phyloP scores from a whole-genome alignment of 2,113 vertebrate genomes.

The Kryptolebias marmoratus region DNA sequence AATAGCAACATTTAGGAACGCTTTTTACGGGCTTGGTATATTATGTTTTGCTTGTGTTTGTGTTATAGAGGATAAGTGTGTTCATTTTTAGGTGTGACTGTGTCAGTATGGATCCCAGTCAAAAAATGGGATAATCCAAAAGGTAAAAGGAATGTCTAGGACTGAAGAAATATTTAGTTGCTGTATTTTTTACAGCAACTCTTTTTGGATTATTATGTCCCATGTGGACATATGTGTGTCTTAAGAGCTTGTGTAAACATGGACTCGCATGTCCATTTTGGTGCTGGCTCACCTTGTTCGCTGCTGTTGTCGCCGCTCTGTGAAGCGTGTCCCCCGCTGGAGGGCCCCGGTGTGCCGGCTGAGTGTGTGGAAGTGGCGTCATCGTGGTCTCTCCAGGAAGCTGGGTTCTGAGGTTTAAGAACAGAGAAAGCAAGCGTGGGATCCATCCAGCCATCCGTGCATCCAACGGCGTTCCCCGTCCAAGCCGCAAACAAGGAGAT shows the following conservation, averaged over 20 bases:
- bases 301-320: conserved; percentile 99
- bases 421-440: conserved; percentile 77
- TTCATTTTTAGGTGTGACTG: conserved; percentile 73
- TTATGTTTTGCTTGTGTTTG: conserved; percentile 30
- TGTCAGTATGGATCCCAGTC: conserved; percentile 69
- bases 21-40: conserved; percentile 24
- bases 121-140: conserved; percentile 69
- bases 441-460: conserved; percentile 77
- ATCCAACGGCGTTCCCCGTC: conserved; percentile 86
- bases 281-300: conserved; percentile 94
- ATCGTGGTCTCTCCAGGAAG: conserved; percentile 99
- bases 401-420: conserved; percentile 90
- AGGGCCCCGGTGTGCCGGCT: conserved; percentile 98
- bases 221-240: conserved; percentile 50
- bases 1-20: conserved; percentile 72
- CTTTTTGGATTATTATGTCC: conserved; percentile 52
- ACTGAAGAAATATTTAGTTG: conserved; percentile 44
- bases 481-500: conserved; percentile 86
- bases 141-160: conserved; percentile 51
- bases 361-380: conserved; percentile 99
- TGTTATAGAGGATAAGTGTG: conserved; percentile 55
- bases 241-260: conserved; percentile 42
- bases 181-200: conserved; percentile 38
- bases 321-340: conserved; percentile 98
- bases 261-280: conserved; percentile 64